Evolutionary conservation across 2,888 invertebrate genomes (phyloP).

Genomic region (Pristionchus fissidentatus): DNA sequence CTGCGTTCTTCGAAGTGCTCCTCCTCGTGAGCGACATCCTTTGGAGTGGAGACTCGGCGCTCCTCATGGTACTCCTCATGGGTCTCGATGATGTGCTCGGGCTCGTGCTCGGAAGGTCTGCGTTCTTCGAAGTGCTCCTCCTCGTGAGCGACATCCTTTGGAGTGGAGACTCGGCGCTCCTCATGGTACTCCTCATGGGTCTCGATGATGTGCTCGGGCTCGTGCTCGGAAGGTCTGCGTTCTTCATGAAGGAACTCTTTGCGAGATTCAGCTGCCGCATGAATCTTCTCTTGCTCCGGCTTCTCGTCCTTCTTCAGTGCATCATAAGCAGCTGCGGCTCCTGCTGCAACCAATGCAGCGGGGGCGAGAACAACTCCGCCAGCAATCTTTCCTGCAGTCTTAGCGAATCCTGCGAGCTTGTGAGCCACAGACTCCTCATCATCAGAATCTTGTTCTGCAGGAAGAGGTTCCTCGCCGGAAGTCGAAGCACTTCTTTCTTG

Average conservation of each 20-base stretch:
- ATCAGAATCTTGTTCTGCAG: slow-evolving; percentile 2
- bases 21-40: slow-evolving; percentile 24
- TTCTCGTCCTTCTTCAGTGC: slow-evolving; percentile 32
- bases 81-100: slow-evolving; percentile 8
- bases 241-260: slow-evolving; percentile 43
- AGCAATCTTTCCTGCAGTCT: slow-evolving; percentile 53
- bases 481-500: background rate
- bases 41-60: background rate
- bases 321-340: slow-evolving; percentile 45
- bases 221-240: no score
- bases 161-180: background rate
- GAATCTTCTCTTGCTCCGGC: slow-evolving; percentile 6
- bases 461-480: background rate
- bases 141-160: background rate
- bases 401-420: slow-evolving; percentile 47
- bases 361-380: slow-evolving; percentile 52
- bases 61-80: slow-evolving; percentile 28
- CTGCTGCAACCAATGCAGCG: slow-evolving; percentile 48
- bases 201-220: slow-evolving; percentile 9
- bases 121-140: slow-evolving; percentile 6
- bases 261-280: slow-evolving; percentile 47
- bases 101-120: slow-evolving; percentile 22
- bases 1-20: background rate
- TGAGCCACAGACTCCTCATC: slow-evolving; percentile 25
- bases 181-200: slow-evolving; percentile 9